Percentiles rank a stretch among this genome's conserved stretches.
phyloP scores from a whole-genome alignment of 2,113 vertebrate species.

The Hydrochoerus hydrochaeris region DNA sequence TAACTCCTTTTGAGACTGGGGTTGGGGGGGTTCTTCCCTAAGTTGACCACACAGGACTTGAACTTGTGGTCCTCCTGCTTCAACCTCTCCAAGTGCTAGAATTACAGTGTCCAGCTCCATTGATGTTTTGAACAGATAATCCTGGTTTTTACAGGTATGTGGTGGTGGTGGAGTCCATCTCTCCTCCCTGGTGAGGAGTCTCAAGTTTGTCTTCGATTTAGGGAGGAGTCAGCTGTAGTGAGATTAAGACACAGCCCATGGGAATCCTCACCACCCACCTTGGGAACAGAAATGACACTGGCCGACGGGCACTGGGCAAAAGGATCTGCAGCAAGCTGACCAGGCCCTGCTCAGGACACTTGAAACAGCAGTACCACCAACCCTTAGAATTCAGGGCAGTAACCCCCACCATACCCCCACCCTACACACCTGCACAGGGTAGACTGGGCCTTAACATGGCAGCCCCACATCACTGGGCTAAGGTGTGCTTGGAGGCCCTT shows the following conservation, averaged over 20 bases:
- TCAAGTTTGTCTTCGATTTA: neutral
- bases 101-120: neutral
- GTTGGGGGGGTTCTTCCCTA: neutral
- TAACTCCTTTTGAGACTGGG: neutral
- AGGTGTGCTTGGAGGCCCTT: neutral
- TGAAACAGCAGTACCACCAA: neutral
- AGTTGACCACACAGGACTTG: neutral
- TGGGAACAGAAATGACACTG: neutral
- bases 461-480: neutral
- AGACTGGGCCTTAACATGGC: neutral
- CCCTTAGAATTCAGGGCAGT: neutral
- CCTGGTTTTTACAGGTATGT: neutral
- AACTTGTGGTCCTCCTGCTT: neutral
- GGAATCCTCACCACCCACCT: neutral
- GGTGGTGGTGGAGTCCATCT: neutral
- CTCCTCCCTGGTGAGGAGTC: neutral
- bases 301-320: neutral
- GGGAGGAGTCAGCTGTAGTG: neutral
- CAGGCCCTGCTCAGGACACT: neutral
- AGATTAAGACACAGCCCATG: accelerated
- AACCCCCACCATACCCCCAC: no score
- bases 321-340: neutral
- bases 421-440: neutral
- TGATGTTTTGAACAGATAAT: neutral
- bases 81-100: neutral